phyloP scores from a whole-genome alignment of 2,797 vertebrate genomes.

The Mionectes olivaceus region DNA sequence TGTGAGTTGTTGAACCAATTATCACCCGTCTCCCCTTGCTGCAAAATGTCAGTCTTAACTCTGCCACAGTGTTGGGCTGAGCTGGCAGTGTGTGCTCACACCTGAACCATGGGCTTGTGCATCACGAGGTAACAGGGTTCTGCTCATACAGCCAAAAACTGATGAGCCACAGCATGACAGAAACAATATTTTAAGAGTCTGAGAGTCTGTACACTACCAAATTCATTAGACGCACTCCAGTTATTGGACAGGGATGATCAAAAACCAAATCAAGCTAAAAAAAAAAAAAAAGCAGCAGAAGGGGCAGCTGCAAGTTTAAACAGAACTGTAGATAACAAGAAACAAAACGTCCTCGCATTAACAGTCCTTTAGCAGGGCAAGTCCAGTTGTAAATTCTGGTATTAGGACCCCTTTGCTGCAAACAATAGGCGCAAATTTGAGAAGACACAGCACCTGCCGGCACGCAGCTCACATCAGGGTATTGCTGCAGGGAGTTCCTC shows the following conservation, averaged over 20 bases:
- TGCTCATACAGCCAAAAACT: accelerated
- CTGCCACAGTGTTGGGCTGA: accelerated
- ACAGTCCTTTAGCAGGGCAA: background rate
- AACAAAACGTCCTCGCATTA: background rate
- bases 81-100: background rate
- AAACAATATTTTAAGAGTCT: background rate
- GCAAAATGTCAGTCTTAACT: background rate
- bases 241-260: background rate
- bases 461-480: background rate
- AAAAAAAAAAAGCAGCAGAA: background rate
- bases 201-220: background rate
- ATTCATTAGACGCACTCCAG: background rate
- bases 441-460: background rate
- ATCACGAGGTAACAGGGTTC: too few relatives aligned
- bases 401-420: background rate
- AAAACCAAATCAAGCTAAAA: background rate
- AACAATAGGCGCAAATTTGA: background rate
- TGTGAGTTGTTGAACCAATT: background rate
- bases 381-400: background rate
- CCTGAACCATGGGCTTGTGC: background rate
- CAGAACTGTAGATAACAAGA: background rate
- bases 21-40: background rate
- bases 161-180: background rate
- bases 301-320: background rate
- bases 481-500: background rate